phyloP scores from a whole-genome alignment of 2,888 invertebrate species.

The Drosophila fungiperda region DNA sequence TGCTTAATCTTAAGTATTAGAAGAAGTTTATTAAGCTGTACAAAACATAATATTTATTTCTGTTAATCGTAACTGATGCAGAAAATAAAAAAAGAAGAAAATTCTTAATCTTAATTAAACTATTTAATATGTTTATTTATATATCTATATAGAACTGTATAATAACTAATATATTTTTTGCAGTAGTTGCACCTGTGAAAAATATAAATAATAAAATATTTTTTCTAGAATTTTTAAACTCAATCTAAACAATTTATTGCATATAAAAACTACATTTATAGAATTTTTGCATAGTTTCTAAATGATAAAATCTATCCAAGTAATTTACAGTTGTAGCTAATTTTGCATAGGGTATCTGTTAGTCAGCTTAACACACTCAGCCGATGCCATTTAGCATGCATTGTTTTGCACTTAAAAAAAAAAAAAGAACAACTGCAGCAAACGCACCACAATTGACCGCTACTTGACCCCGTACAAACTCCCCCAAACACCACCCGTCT shows the following conservation, averaged over 20 bases:
- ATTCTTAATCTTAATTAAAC: no score
- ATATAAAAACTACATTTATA: neutral
- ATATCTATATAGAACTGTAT: neutral
- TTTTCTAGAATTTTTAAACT: neutral
- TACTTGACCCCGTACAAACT: slow-evolving; percentile 60
- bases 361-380: neutral
- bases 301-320: neutral
- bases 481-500: slow-evolving; percentile 1
- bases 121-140: neutral
- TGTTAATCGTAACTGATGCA: no score
- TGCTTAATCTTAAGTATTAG: slow-evolving; percentile 14
- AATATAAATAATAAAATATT: neutral
- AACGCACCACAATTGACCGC: slow-evolving; percentile 56
- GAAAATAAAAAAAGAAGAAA: no score
- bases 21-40: slow-evolving; percentile 7
- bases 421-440: neutral
- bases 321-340: accelerated
- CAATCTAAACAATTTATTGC: neutral
- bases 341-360: slow-evolving; percentile 33
- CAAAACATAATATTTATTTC: neutral
- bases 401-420: slow-evolving; percentile 43
- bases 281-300: neutral
- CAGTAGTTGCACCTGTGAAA: neutral
- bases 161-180: neutral
- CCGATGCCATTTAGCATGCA: slow-evolving; percentile 61